Conservation (phyloP, 2,113 vertebrate species). For the Patagioenas fasciata region DNA sequence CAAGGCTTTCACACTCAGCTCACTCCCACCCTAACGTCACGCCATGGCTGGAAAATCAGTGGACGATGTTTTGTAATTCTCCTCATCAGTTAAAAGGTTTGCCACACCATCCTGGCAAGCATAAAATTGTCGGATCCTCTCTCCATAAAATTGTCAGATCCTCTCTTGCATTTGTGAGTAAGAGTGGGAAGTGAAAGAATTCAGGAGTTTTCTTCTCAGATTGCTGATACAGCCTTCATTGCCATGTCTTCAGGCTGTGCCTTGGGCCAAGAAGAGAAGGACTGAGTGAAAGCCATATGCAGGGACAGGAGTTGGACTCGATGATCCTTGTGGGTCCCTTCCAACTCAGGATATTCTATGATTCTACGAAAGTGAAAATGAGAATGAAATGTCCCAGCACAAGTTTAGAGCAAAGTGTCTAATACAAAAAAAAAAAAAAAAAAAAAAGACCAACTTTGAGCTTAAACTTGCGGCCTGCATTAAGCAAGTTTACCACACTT, state of each 20-base stretch:
- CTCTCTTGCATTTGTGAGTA: background rate
- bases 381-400: background rate
- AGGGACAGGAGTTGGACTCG: no score
- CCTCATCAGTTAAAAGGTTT: background rate
- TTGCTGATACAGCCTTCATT: background rate
- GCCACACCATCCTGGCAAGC: no score
- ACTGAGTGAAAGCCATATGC: background rate
- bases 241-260: background rate
- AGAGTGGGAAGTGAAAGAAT: background rate
- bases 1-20: background rate
- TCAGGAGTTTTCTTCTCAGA: background rate
- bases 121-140: background rate
- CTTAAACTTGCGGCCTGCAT: background rate
- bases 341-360: no score
- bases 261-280: constrained; percentile 1
- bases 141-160: background rate
- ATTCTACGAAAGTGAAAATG: background rate
- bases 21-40: background rate
- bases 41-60: background rate
- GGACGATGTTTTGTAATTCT: background rate
- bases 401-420: background rate
- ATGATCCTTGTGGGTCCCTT: no score
- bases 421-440: background rate
- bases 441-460: background rate
- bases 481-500: background rate